Conservation (phyloP, 2,113 vertebrate species). For the Aleadryas rufinucha region DNA sequence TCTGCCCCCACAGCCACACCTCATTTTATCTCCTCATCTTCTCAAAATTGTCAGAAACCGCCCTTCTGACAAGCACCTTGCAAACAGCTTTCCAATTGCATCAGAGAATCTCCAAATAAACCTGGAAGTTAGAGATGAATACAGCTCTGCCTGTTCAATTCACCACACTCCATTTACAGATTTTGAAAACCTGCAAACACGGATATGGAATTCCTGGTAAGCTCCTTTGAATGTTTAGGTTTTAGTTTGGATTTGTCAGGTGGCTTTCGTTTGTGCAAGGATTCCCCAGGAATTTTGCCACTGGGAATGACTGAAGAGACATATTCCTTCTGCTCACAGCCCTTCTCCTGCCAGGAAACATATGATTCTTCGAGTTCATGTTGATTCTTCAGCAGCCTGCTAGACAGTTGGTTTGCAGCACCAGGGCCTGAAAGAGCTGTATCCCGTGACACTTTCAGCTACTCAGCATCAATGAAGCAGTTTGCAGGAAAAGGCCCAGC, state of each 20-base stretch:
- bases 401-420: background rate
- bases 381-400: background rate
- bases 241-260: background rate
- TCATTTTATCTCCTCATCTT: conserved; percentile 19
- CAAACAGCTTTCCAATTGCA: background rate
- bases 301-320: background rate
- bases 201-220: background rate
- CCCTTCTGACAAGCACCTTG: background rate
- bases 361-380: accelerated
- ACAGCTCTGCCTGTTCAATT: background rate
- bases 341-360: background rate
- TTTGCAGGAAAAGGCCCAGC: background rate
- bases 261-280: background rate
- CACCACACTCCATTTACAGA: background rate
- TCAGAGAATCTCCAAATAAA: background rate
- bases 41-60: background rate
- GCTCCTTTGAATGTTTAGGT: background rate
- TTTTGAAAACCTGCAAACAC: background rate
- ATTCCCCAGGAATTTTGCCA: background rate
- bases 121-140: background rate
- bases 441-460: background rate
- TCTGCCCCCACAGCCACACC: background rate
- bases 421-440: background rate
- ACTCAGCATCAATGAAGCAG: accelerated
- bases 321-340: background rate